Evolutionary conservation across 2,797 vertebrate genomes (phyloP).

Genomic region (Hirundo rustica): DNA sequence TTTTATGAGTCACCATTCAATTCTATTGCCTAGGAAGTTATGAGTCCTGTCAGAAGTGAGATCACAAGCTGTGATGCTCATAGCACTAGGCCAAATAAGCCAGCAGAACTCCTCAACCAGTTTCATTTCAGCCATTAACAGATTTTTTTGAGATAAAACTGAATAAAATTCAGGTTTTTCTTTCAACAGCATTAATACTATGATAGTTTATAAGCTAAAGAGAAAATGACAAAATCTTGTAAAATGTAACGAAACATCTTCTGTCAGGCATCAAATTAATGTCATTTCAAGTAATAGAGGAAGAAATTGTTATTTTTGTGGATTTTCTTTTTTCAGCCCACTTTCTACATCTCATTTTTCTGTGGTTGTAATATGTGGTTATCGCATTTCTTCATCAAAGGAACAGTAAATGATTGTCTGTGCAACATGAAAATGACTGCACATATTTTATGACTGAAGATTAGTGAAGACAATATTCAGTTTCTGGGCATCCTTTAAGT

Average conservation of each 20-base stretch:
- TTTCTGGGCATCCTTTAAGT: slow-evolving; percentile 16
- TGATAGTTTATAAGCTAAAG: neutral
- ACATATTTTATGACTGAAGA: slow-evolving; percentile 23
- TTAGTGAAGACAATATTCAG: slow-evolving; percentile 17
- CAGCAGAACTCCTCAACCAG: neutral
- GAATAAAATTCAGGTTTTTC: neutral
- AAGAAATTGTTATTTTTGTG: slow-evolving; percentile 45
- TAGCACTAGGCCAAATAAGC: neutral
- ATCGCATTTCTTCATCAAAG: slow-evolving; percentile 14
- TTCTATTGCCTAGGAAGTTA: neutral
- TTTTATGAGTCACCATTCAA: neutral
- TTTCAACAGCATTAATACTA: neutral
- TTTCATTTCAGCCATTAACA: neutral
- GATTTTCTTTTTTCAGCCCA: neutral
- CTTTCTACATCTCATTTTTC: slow-evolving; percentile 8
- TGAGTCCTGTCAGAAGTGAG: neutral
- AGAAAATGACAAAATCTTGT: neutral
- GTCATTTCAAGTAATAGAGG: neutral
- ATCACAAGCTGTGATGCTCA: neutral
- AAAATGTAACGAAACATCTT: neutral
- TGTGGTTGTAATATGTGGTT: neutral
- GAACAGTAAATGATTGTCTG: neutral
- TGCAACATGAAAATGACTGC: neutral
- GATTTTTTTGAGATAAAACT: neutral
- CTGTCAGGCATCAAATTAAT: neutral